Evolutionary conservation across 2,797 vertebrate species (phyloP), one percentile per base, ranked within the genome.

Genomic region (Denticeps clupeoides): DNA sequence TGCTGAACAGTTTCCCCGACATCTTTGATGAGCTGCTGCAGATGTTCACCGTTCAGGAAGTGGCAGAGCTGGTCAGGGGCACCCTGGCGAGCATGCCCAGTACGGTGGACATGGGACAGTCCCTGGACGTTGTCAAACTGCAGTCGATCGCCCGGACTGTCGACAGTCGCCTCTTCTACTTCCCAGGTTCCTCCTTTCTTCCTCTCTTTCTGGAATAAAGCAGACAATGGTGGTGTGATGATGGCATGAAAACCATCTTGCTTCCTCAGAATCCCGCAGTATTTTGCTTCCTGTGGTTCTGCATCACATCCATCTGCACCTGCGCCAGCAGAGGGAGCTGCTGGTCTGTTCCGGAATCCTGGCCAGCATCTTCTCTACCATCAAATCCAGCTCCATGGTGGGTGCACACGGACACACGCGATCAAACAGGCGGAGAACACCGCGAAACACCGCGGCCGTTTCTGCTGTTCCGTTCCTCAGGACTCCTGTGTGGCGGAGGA

Each of bases 11-110:
- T 16, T 98, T 99, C 67, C 95, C 94, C 0, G 90, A 95, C 35
- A 96, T 99, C 66, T 98, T 97, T 52, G 95, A 98, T 0, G 95
- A 99, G 79, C 84, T 99, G 65, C 73, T 99, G 64, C 94, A 97
- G 77, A 99, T 99, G 95, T 99, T 99, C 81, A 91, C 93, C 0
- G 91, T 97, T 56, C 91, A 95, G 73, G 94, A 99, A 67, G 95
- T 98, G 5, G 95, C 94, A 0, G 94, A 98, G 71, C 97, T 97
- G 18, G 94, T 97, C 61, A 72, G 94, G 33, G 94, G 93, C 8
- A 98, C 94, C 1, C 78, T 99, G 52, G 94, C 93, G 52, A 98
- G 95, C 80, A 94, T 99, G 89, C 94, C 94, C 70, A 98, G 93
- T 62, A 97, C 93, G 0, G 91, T 98, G 15, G 93, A 99, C 74